These are phyloP conservation scores for Fukomys damarensis DNA, from an alignment of 2,113 vertebrate species.

Conservation along the genomic window DNA sequence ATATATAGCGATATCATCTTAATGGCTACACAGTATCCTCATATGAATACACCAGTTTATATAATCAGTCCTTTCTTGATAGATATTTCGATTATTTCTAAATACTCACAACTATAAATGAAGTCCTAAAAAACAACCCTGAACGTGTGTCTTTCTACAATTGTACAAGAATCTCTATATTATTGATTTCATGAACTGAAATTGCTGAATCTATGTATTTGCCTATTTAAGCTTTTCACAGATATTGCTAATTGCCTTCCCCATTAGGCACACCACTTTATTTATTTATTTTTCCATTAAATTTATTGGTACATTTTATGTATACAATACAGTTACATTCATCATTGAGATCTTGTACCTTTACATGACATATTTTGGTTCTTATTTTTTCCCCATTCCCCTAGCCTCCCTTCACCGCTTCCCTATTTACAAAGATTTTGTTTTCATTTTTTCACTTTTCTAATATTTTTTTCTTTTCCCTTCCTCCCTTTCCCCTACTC, in stretches of 20 bases:
- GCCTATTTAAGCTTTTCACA: neutral
- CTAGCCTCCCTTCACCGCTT: too few relatives aligned
- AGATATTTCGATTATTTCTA: conserved; percentile 1
- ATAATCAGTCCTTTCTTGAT: neutral
- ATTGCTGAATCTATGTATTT: neutral
- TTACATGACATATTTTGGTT: too few relatives aligned
- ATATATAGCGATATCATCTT: neutral
- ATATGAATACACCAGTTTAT: neutral
- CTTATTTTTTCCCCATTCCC: too few relatives aligned
- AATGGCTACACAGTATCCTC: neutral
- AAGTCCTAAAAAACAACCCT: neutral
- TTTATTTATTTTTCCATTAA: too few relatives aligned
- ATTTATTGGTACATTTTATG: too few relatives aligned
- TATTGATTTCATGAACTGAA: neutral
- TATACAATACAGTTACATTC: too few relatives aligned
- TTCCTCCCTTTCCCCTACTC: too few relatives aligned
- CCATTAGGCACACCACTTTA: neutral
- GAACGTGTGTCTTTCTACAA: neutral
- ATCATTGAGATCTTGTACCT: too few relatives aligned
- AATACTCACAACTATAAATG: neutral
- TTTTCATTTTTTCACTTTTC: too few relatives aligned
- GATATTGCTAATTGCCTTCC: neutral
- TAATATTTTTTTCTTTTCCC: too few relatives aligned
- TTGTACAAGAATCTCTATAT: neutral
- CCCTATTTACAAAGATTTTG: too few relatives aligned